These are phyloP conservation scores for Scaptomyza flava DNA, from an alignment of 2,888 invertebrate species.

Conservation along the genomic window DNA sequence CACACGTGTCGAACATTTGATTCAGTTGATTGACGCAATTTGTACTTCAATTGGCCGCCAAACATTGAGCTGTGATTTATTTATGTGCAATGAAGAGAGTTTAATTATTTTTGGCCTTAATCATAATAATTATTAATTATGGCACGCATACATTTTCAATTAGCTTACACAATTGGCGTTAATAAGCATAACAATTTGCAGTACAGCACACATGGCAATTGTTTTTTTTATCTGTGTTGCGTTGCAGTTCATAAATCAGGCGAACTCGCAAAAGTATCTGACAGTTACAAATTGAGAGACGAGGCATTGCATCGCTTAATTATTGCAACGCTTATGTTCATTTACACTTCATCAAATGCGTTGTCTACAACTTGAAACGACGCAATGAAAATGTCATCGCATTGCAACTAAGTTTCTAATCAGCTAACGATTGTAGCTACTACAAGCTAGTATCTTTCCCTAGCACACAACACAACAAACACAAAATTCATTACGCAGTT, in stretches of 20 bases:
- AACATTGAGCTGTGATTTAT: constrained; percentile 29
- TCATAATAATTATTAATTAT: constrained; percentile 65
- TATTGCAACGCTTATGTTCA: constrained; percentile 70
- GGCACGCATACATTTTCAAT: constrained; percentile 46
- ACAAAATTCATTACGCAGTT: constrained; percentile 58
- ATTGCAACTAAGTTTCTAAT: constrained; percentile 33
- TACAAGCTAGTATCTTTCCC: constrained; percentile 5
- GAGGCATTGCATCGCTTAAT: constrained; percentile 55
- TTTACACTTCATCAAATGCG: constrained; percentile 77
- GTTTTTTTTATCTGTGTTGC: constrained; percentile 26
- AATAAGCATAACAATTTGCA: constrained; percentile 54
- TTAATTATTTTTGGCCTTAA: constrained; percentile 26
- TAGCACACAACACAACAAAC: constrained; percentile 3
- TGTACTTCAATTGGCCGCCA: background rate
- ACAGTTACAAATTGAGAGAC: constrained; percentile 72
- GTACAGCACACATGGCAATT: constrained; percentile 22
- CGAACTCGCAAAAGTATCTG: constrained; percentile 66
- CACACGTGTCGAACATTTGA: constrained; percentile 30
- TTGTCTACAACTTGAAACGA: constrained; percentile 64
- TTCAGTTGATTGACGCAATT: constrained; percentile 13
- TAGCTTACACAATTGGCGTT: constrained; percentile 53
- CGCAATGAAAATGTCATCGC: constrained; percentile 53
- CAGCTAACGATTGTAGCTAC: constrained; percentile 28
- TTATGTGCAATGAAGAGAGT: background rate
- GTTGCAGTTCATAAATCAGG: constrained; percentile 72